Evolutionary conservation across 2,113 vertebrate species (phyloP).

Genomic region (Zeus faber): DNA sequence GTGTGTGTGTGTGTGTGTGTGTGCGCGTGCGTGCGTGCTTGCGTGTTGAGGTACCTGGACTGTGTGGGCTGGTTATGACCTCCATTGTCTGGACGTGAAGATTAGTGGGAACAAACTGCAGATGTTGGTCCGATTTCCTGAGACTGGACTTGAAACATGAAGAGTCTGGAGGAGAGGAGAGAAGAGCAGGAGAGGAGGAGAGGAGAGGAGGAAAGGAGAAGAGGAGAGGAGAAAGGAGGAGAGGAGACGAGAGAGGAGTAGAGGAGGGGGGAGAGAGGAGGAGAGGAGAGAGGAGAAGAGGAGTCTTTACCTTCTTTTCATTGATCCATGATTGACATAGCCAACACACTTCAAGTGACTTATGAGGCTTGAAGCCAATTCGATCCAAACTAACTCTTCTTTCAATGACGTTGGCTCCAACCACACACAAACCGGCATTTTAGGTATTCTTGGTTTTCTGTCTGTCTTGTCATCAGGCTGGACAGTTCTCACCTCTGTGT

Average conservation of each 20-base stretch:
- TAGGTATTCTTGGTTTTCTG: too few species aligned
- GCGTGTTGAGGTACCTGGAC: slow-evolving; percentile 31
- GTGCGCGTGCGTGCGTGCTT: too few species aligned
- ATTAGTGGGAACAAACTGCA: slow-evolving; percentile 63
- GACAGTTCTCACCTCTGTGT: slow-evolving; percentile 78
- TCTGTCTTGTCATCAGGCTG: too few species aligned
- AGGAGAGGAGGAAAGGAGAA: not conserved
- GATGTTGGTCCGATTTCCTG: slow-evolving; percentile 43
- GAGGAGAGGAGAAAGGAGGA: not conserved
- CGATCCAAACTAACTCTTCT: too few species aligned
- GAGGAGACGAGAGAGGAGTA: not conserved
- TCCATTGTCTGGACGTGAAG: slow-evolving; percentile 64
- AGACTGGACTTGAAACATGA: slow-evolving; percentile 52
- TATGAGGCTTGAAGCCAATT: too few species aligned
- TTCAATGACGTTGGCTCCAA: too few species aligned
- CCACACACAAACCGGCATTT: too few species aligned
- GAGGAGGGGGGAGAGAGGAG: not conserved
- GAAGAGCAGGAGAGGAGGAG: not conserved
- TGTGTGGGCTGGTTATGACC: slow-evolving; percentile 28
- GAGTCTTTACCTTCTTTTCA: too few species aligned
- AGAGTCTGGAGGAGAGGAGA: slow-evolving; percentile 21
- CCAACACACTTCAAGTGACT: too few species aligned
- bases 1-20: too few species aligned
- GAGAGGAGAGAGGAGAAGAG: not conserved
- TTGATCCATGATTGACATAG: too few species aligned